phyloP scores from a whole-genome alignment of 2,888 invertebrate genomes.

The Morpho deidamia region DNA sequence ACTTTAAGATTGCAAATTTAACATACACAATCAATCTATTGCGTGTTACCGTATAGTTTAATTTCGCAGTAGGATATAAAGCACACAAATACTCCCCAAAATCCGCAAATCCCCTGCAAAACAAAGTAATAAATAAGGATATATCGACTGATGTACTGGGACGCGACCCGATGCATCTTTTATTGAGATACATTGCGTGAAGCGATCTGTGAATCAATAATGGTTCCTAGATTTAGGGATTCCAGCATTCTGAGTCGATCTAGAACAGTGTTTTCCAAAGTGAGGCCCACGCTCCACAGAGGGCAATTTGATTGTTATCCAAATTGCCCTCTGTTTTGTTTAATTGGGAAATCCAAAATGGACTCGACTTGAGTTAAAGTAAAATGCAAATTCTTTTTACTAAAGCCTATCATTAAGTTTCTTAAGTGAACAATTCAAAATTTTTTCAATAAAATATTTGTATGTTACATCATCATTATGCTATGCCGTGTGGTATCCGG shows the following conservation, averaged over 20 bases:
- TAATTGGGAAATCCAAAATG: background rate
- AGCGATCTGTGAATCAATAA: slow-evolving; percentile 13
- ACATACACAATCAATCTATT: too few species aligned
- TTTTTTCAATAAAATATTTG: too few species aligned
- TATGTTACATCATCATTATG: too few species aligned
- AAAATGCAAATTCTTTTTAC: too few species aligned
- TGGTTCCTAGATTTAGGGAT: background rate
- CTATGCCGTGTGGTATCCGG: too few species aligned
- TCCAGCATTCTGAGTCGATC: background rate
- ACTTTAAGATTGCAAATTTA: too few species aligned
- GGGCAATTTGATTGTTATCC: too few species aligned
- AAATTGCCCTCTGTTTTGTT: too few species aligned
- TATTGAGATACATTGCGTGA: slow-evolving; percentile 26
- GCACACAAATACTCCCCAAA: slow-evolving; percentile 1
- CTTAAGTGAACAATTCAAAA: too few species aligned
- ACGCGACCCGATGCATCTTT: slow-evolving; percentile 19
- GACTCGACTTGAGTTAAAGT: background rate
- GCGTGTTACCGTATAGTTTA: background rate
- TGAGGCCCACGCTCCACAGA: too few species aligned
- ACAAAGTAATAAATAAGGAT: slow-evolving; percentile 26
- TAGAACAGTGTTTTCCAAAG: too few species aligned
- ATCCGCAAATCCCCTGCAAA: slow-evolving; percentile 18
- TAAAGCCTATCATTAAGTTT: too few species aligned
- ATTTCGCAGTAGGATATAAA: background rate
- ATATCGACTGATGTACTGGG: slow-evolving; percentile 19